Percentiles rank a stretch among this genome's conserved stretches.
These are phyloP conservation scores for Florisuga fusca DNA, from an alignment of 2,797 vertebrate genomes.

Conservation along the genomic window DNA sequence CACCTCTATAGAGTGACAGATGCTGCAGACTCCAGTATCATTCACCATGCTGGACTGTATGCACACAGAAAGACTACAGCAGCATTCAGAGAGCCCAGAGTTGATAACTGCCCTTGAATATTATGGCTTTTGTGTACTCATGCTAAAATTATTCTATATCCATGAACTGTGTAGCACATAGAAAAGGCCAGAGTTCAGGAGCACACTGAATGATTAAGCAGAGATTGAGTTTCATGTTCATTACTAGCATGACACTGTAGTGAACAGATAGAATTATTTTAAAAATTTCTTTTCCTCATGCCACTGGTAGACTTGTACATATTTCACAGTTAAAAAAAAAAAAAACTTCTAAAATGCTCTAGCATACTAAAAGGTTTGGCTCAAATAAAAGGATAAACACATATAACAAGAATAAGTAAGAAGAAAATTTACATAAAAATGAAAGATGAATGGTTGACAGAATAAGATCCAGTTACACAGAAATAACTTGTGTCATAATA, in stretches of 20 bases:
- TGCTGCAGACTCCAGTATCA: not conserved
- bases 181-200: not conserved
- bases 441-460: not conserved
- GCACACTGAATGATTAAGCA: not conserved
- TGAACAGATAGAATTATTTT: not conserved
- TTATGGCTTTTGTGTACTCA: not conserved
- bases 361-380: not conserved
- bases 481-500: not conserved
- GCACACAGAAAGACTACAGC: accelerated
- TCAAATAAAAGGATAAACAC: not conserved
- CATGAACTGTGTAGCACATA: accelerated
- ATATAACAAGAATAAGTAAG: not conserved
- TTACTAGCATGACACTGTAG: not conserved
- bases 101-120: accelerated
- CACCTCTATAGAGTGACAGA: accelerated
- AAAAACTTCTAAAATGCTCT: not conserved
- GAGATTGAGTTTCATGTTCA: not conserved
- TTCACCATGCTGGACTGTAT: not conserved
- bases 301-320: not conserved
- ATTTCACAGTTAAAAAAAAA: not conserved
- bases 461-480: not conserved
- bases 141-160: not conserved
- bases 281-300: not conserved
- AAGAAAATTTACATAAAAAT: not conserved
- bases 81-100: not conserved